These are phyloP conservation scores for Nomada ferruginata DNA, from an alignment of 2,888 invertebrate genomes.

Conservation along the genomic window DNA sequence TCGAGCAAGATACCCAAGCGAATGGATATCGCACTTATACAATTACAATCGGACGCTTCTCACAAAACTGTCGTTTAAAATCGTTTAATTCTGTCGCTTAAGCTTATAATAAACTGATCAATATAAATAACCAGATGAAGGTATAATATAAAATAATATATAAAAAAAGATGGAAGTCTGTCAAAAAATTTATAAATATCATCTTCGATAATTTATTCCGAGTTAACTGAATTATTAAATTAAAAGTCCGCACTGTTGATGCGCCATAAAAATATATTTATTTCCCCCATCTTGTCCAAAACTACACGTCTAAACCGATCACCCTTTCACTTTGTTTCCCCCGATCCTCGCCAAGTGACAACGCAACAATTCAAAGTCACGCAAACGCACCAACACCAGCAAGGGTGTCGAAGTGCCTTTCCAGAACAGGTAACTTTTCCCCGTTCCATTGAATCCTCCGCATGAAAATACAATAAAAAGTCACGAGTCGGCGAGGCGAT, in stretches of 20 bases:
- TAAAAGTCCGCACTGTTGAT: too few species aligned
- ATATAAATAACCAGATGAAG: too few species aligned
- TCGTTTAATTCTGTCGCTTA: neutral
- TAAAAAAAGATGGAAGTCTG: too few species aligned
- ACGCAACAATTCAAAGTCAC: neutral
- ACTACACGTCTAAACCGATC: neutral
- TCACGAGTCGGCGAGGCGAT: slow-evolving; percentile 22
- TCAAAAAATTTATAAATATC: too few species aligned
- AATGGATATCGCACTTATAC: slow-evolving; percentile 13
- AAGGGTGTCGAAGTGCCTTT: neutral
- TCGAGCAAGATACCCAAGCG: slow-evolving; percentile 7
- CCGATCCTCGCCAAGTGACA: neutral
- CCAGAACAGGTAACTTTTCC: slow-evolving; percentile 27
- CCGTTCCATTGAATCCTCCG: slow-evolving; percentile 4
- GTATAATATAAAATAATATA: too few species aligned
- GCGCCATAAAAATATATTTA: too few species aligned
- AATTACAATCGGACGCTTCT: slow-evolving; percentile 20
- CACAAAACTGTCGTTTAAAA: neutral
- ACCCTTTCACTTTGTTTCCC: neutral
- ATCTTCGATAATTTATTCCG: too few species aligned
- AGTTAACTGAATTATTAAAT: too few species aligned
- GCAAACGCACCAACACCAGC: neutral
- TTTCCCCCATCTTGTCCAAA: neutral
- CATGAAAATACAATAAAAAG: slow-evolving; percentile 49
- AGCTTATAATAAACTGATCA: neutral